Percentiles rank a stretch among this genome's conserved stretches.
phyloP scores from a whole-genome alignment of 2,888 invertebrate species.

The Palloptera scutellata region DNA sequence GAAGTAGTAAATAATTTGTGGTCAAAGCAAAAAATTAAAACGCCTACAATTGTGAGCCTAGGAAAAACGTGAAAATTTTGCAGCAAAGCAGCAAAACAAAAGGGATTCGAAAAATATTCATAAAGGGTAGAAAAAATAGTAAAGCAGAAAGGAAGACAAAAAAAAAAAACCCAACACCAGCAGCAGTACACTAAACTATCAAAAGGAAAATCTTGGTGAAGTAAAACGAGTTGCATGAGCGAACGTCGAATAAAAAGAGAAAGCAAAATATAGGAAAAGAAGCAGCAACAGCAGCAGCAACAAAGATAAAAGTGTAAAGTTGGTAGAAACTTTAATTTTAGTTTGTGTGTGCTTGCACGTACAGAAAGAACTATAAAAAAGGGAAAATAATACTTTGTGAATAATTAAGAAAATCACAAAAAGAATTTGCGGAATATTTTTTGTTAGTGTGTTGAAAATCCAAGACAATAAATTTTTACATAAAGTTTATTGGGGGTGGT shows the following conservation, averaged over 20 bases:
- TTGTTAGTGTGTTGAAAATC: too few species aligned
- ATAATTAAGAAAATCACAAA: too few species aligned
- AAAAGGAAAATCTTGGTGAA: slow-evolving; percentile 35
- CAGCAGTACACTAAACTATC: slow-evolving; percentile 27
- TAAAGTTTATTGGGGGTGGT: not conserved
- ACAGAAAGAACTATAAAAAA: slow-evolving; percentile 4
- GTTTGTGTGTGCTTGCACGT: too few species aligned
- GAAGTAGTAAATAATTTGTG: slow-evolving; percentile 9
- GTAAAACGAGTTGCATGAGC: slow-evolving; percentile 33
- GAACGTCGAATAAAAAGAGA: slow-evolving; percentile 32
- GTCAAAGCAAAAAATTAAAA: slow-evolving; percentile 20
- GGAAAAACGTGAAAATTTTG: slow-evolving; percentile 42
- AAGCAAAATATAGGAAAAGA: slow-evolving; percentile 30
- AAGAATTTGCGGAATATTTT: too few species aligned
- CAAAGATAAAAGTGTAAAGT: slow-evolving; percentile 31
- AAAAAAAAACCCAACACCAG: slow-evolving; percentile 34
- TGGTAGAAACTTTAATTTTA: not conserved
- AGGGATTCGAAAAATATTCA: slow-evolving; percentile 16
- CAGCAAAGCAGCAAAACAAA: slow-evolving; percentile 36
- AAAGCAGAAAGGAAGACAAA: slow-evolving; percentile 32
- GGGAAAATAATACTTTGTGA: slow-evolving; percentile 12
- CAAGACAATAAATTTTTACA: too few species aligned
- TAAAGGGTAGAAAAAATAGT: not conserved
- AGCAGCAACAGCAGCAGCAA: slow-evolving; percentile 30
- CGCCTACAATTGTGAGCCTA: slow-evolving; percentile 19